Evolutionary conservation across 2,113 vertebrate species (phyloP), one percentile per base, ranked within the genome.

Genomic region (Thunnus thynnus): DNA sequence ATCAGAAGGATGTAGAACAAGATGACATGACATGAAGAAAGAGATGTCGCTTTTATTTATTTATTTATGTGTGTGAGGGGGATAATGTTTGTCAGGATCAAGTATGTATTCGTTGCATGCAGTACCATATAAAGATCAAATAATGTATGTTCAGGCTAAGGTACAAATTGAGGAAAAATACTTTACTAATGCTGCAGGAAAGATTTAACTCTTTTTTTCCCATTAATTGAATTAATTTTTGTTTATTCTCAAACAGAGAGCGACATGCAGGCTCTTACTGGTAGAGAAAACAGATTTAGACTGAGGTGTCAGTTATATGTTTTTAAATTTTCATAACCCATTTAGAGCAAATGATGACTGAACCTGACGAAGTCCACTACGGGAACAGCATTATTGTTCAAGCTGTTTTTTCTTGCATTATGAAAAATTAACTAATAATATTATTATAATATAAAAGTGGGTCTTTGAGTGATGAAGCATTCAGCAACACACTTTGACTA

Each of bases 1-100:
- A 92, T 78, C 57, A 56, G 63, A 48, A 18, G 66, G 75, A 85
- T 72, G 81, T 71, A 85, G 88, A 86, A 71, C 86, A 80, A 78
- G 86, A 82, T 81, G 90, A 87, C 90, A 86, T 88, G 88, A 88
- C 91, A 89, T 75, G 66, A 76, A 73, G 84, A 73, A 4, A 32
- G 81, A 78, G 78, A 72, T 73, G 84, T 76, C 69, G 1, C 70
- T 70, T 57, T 86, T 80, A 71, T 77, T 77, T 41, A 17, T 56
- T 10, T 70, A 27, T 72, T 12, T 72, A 36, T 77, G 27, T 83
- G 44, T 14, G 36, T 58, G 55, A 60, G 13, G 8, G 2, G 2
- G 13, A 17, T 58, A 58, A 17, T 25, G 27, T 83, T 82, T 66
- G 55, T 79, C 63, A 52, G 56, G 75, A 30, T 46, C 18, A 67